Conservation (phyloP, 1,140 invertebrate species). For the Drosophila subpulchrella region DNA sequence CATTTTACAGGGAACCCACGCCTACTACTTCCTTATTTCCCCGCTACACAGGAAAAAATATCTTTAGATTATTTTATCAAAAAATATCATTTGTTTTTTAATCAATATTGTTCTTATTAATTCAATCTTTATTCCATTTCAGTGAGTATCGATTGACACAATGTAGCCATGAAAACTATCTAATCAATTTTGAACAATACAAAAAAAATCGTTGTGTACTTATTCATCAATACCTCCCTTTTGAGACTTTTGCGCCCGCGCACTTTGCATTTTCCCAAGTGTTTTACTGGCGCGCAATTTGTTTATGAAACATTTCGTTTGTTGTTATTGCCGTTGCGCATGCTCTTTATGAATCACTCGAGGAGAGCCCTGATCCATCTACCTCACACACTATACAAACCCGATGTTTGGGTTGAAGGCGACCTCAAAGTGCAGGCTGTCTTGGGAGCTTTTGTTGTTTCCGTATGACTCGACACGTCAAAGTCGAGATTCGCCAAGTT, state of each 20-base stretch:
- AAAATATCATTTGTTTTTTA: no score
- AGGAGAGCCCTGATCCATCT: slow-evolving; percentile 36
- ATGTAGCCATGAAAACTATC: not conserved
- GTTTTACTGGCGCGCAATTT: slow-evolving; percentile 42
- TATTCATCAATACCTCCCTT: slow-evolving; percentile 28
- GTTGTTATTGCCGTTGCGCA: slow-evolving; percentile 32
- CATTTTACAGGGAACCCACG: slow-evolving; percentile 64
- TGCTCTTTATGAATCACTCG: slow-evolving; percentile 54
- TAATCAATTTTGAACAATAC: not conserved
- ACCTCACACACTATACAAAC: slow-evolving; percentile 1
- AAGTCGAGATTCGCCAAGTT: slow-evolving; percentile 66
- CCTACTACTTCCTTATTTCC: slow-evolving; percentile 22
- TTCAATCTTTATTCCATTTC: not conserved
- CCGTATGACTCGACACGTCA: slow-evolving; percentile 71
- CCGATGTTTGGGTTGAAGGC: slow-evolving; percentile 56
- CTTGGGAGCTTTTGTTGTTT: slow-evolving; percentile 65
- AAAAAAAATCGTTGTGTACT: slow-evolving; percentile 8
- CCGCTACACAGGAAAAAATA: slow-evolving; percentile 7
- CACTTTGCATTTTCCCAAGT: slow-evolving; percentile 33
- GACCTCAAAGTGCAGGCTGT: slow-evolving; percentile 67
- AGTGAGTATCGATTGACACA: not conserved
- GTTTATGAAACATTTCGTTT: slow-evolving; percentile 43
- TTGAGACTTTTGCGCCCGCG: slow-evolving; percentile 45
- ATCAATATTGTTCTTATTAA: no score
- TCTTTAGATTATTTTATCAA: not conserved